Conservation (phyloP, 2,888 invertebrate genomes). For the Pseudolycoriella hygida region DNA sequence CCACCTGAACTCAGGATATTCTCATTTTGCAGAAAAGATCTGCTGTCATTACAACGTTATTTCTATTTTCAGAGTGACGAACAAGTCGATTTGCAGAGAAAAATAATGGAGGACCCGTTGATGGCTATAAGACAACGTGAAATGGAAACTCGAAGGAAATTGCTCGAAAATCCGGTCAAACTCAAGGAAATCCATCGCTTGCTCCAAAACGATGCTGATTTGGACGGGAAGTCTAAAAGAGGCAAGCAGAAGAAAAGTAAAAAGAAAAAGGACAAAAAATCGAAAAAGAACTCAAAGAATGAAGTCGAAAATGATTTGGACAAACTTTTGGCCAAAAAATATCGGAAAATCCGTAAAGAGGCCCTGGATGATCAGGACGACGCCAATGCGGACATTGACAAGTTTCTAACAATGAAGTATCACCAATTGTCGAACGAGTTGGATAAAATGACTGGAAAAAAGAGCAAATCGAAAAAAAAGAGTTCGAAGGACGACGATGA, state of each 20-base stretch:
- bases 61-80: slow-evolving; percentile 33
- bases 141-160: slow-evolving; percentile 65
- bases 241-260: slow-evolving; percentile 16
- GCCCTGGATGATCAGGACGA: slow-evolving; percentile 15
- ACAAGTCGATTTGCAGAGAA: slow-evolving; percentile 73
- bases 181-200: slow-evolving; percentile 70
- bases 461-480: slow-evolving; percentile 9
- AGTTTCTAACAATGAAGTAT: slow-evolving; percentile 25
- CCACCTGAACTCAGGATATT: neutral
- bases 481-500: slow-evolving; percentile 4
- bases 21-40: neutral
- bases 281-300: slow-evolving; percentile 18
- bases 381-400: slow-evolving; percentile 20
- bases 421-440: slow-evolving; percentile 25
- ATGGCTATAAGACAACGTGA: slow-evolving; percentile 78
- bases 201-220: slow-evolving; percentile 40
- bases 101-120: slow-evolving; percentile 85
- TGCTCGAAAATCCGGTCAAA: slow-evolving; percentile 83
- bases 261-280: slow-evolving; percentile 23
- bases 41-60: slow-evolving; percentile 9
- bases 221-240: slow-evolving; percentile 1
- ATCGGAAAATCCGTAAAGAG: slow-evolving; percentile 42
- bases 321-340: slow-evolving; percentile 48
- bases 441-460: slow-evolving; percentile 18
- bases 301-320: slow-evolving; percentile 38